These are phyloP conservation scores for Mormoops blainvillei DNA, from an alignment of 2,113 vertebrate genomes.

Conservation along the genomic window DNA sequence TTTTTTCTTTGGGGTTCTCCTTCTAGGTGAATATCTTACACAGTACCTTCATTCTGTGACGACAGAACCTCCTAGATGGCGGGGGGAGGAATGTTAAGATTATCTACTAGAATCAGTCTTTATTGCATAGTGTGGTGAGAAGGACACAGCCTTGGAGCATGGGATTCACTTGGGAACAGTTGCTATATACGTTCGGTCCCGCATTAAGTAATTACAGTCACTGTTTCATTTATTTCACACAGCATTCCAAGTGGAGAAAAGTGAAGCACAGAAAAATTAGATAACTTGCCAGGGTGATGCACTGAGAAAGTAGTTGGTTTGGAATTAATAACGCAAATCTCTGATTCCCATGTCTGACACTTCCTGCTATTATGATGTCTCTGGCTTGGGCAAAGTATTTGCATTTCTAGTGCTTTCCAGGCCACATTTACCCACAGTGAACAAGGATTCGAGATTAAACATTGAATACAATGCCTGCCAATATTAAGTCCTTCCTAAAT, in stretches of 20 bases:
- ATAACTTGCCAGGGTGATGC: not conserved
- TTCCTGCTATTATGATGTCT: not conserved
- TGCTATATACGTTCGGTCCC: not conserved
- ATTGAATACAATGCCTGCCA: not conserved
- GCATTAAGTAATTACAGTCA: not conserved
- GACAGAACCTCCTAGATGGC: not conserved
- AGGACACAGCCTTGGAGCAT: not conserved
- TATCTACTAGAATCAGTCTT: not conserved
- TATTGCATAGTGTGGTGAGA: not conserved
- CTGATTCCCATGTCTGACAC: not conserved
- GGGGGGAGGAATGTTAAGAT: not conserved
- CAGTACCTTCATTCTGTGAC: not conserved
- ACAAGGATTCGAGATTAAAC: not conserved
- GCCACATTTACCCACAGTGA: not conserved
- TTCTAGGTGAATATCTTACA: not conserved
- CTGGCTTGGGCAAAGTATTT: not conserved
- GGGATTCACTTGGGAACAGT: not conserved
- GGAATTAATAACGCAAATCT: not conserved
- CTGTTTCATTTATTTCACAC: slow-evolving; percentile 6
- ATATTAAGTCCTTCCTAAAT: not conserved
- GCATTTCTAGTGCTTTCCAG: not conserved
- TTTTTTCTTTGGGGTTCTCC: not conserved
- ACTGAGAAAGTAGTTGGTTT: not conserved
- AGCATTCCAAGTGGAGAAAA: not conserved
- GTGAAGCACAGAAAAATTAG: not conserved